These are phyloP conservation scores for Scolopax mira DNA, from an alignment of 2,113 vertebrate species.

Conservation along the genomic window DNA sequence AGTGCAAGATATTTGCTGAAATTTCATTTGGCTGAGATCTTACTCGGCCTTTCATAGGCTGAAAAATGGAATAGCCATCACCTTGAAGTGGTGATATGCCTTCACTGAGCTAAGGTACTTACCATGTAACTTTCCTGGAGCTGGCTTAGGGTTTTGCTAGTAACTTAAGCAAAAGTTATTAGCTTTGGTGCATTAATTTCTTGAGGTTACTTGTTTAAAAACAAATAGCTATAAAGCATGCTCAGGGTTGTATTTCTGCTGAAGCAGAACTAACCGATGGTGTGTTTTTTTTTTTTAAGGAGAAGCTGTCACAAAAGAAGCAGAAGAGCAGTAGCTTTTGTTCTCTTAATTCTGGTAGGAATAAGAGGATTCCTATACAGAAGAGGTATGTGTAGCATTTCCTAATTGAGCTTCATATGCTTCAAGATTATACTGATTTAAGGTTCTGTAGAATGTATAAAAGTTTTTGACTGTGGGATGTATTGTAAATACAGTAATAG, in stretches of 20 bases:
- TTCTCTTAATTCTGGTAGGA: rapidly evolving
- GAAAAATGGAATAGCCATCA: background rate
- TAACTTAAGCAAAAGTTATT: background rate
- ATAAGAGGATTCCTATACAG: rapidly evolving
- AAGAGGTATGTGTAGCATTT: background rate
- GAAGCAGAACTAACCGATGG: background rate
- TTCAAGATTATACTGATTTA: background rate
- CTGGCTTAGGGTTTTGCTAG: background rate
- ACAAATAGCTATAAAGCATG: background rate
- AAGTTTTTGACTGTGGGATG: background rate
- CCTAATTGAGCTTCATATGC: background rate
- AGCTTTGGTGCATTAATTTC: background rate
- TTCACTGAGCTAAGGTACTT: background rate
- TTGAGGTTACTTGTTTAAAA: background rate
- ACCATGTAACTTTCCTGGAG: background rate
- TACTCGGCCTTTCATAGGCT: background rate
- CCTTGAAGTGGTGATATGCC: background rate
- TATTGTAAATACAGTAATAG: background rate
- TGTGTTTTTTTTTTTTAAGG: background rate
- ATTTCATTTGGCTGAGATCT: background rate
- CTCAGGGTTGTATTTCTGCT: background rate
- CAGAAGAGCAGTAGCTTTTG: too few species aligned
- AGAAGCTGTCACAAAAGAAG: rapidly evolving
- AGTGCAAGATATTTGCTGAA: background rate
- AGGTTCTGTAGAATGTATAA: background rate